A percentile compares a stretch with the other conserved stretches of the same genome.
Conservation (phyloP, 2,888 invertebrate genomes). For the Dione vanillae region DNA sequence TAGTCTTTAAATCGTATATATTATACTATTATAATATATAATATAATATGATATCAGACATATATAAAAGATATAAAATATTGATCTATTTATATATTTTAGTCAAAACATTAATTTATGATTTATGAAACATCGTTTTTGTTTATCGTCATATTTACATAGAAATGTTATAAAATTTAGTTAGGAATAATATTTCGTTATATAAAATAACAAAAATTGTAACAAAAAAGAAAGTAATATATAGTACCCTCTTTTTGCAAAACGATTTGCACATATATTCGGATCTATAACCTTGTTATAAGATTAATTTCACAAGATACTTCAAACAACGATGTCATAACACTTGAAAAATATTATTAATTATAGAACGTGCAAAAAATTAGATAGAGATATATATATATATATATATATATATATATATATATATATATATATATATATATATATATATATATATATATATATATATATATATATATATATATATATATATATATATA, state of each 20-base stretch:
- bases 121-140: background rate
- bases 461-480: too few species aligned
- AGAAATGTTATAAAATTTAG: background rate
- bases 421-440: too few species aligned
- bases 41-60: background rate
- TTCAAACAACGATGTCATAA: constrained; percentile 10
- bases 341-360: constrained; percentile 24
- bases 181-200: too few species aligned
- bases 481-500: too few species aligned
- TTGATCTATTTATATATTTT: background rate
- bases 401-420: too few species aligned
- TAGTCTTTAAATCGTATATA: too few species aligned
- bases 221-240: too few species aligned
- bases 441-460: too few species aligned
- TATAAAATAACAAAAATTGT: too few species aligned
- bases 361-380: constrained; percentile 38
- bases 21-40: background rate
- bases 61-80: background rate
- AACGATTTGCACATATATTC: background rate
- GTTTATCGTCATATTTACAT: background rate
- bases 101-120: constrained; percentile 4
- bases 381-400: constrained; percentile 10
- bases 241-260: background rate
- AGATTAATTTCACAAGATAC: constrained; percentile 1
- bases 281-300: background rate